Evolutionary conservation across 2,797 vertebrate species (phyloP).

Genomic region (Sitta carolinensis): DNA sequence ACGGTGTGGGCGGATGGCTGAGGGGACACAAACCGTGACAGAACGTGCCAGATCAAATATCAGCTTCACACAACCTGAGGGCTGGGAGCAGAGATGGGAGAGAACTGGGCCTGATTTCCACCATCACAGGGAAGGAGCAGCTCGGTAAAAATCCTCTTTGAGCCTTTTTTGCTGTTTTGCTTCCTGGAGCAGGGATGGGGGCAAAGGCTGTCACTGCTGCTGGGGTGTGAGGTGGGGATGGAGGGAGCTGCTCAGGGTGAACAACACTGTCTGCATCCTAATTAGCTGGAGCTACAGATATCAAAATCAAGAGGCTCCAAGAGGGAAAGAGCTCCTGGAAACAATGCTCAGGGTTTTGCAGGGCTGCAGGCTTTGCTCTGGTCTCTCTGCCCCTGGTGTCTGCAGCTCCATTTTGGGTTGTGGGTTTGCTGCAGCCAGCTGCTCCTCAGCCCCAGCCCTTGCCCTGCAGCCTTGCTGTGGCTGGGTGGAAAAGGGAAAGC

Average conservation of each 20-base stretch:
- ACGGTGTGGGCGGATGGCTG: accelerated
- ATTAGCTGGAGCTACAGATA: not conserved
- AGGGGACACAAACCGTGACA: not conserved
- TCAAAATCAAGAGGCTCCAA: not conserved
- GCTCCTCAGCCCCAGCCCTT: not conserved
- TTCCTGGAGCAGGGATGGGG: not conserved
- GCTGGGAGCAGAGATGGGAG: not conserved
- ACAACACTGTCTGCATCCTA: constrained; percentile 25
- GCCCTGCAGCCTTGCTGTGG: not conserved
- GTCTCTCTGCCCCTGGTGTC: not conserved
- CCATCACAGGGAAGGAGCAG: not conserved
- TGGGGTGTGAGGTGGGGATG: not conserved
- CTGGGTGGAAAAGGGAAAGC: not conserved
- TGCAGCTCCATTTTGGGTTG: not conserved
- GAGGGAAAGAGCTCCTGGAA: not conserved
- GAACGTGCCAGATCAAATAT: not conserved
- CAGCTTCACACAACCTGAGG: not conserved
- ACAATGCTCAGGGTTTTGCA: accelerated
- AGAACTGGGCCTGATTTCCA: not conserved
- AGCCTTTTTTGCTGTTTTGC: not conserved
- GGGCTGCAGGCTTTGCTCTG: not conserved
- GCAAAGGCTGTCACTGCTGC: not conserved
- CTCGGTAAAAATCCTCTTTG: not conserved
- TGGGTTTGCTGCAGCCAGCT: not conserved
- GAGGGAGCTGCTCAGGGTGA: constrained; percentile 30